Conservation (phyloP, 1,140 invertebrate species). For the Calycopis cecrops region DNA sequence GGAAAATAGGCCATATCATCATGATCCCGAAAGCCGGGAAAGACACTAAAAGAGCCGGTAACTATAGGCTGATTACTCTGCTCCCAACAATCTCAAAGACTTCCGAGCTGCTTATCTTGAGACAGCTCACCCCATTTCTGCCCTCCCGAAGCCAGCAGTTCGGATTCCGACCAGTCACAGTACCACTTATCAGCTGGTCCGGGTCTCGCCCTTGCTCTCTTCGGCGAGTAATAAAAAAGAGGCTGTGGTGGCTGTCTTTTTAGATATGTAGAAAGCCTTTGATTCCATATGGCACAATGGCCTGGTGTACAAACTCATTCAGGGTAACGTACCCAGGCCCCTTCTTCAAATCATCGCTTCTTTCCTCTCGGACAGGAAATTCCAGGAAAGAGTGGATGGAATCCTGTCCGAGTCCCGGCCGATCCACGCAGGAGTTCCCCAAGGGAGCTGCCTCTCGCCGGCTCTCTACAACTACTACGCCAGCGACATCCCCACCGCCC, state of each 20-base stretch:
- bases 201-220: constrained; percentile 23
- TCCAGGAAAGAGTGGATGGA: constrained; percentile 19
- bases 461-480: constrained; percentile 17
- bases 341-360: constrained; percentile 7
- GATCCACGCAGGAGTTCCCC: constrained; percentile 17
- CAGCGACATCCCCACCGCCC: constrained; percentile 21
- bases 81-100: constrained; percentile 34
- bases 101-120: constrained; percentile 40
- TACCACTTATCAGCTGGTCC: constrained; percentile 30
- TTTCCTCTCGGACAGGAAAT: constrained; percentile 18
- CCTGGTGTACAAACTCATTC: constrained; percentile 22
- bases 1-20: constrained; percentile 39
- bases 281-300: constrained; percentile 29
- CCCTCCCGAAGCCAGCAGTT: constrained; percentile 33
- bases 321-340: background rate
- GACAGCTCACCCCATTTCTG: constrained; percentile 16
- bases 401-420: background rate
- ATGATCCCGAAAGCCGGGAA: constrained; percentile 41
- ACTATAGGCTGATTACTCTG: constrained; percentile 46
- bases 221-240: constrained; percentile 26
- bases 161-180: constrained; percentile 43
- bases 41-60: constrained; percentile 20
- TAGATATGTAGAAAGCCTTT: background rate
- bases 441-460: constrained; percentile 27
- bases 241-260: constrained; percentile 17